Conservation (phyloP, 2,888 invertebrate genomes). For the Drosophila yooni region DNA sequence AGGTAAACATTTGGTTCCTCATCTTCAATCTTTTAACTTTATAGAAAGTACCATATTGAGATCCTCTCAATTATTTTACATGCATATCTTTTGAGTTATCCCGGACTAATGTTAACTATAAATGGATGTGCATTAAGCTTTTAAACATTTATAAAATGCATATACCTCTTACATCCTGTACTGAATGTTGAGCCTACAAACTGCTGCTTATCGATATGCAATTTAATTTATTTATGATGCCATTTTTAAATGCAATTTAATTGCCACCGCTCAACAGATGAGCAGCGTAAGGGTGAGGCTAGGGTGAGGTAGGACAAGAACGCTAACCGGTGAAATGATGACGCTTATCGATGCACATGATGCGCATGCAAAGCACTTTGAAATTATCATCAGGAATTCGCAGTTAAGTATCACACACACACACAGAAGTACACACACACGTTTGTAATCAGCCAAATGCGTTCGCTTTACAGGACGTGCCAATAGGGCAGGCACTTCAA, state of each 20-base stretch:
- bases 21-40: not conserved
- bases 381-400: slow-evolving; percentile 72
- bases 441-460: slow-evolving; percentile 18
- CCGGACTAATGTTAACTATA: not conserved
- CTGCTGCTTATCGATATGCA: slow-evolving; percentile 27
- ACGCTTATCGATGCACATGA: slow-evolving; percentile 75
- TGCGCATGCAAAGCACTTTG: slow-evolving; percentile 72
- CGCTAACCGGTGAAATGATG: slow-evolving; percentile 50
- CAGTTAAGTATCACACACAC: slow-evolving; percentile 34
- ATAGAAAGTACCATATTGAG: not conserved
- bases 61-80: not conserved
- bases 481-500: slow-evolving; percentile 46
- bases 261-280: slow-evolving; percentile 45
- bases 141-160: slow-evolving; percentile 11
- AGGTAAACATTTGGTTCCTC: not conserved
- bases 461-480: slow-evolving; percentile 46
- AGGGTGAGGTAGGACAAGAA: not conserved
- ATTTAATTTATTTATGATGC: slow-evolving; percentile 53
- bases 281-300: not conserved
- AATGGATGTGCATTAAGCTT: slow-evolving; percentile 10
- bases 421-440: not conserved
- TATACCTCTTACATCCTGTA: slow-evolving; percentile 15
- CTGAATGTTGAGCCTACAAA: slow-evolving; percentile 19
- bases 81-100: not conserved
- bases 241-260: slow-evolving; percentile 70